Evolutionary conservation across 1,140 invertebrate species (phyloP), one percentile per base, ranked within the genome.

Genomic region (Drosophila obscura): DNA sequence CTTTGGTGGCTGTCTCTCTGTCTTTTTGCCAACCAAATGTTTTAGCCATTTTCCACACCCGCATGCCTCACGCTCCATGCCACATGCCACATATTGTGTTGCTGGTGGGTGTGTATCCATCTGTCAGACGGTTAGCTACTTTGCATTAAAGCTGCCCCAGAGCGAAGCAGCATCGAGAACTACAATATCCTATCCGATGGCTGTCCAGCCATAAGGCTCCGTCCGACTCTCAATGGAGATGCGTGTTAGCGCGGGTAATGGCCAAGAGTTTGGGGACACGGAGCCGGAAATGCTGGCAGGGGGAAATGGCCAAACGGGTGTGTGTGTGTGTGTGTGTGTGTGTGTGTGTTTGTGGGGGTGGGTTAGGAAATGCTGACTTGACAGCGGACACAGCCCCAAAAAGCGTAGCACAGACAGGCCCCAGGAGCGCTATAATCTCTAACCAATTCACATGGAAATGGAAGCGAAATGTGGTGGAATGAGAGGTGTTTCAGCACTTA

Each of bases 401-500:
- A 57, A 48, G 41, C 48, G 41, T 61, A 55, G 51, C 58, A 49
- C 50, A 62, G 58, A 55, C 44, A 63, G 22, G 55, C n/a, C 44
- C 52, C 52, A 49, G n/a, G 24, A 56, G 49, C 65, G 73, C 35
- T 39, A 59, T 77, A 77, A 77, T 77, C 65, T 74, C 49, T 51
- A 39, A 13, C 49, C 59, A 69, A 71, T 77, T 61, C 65, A 64
- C 58, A 77, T 77, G 65, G 66, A 77, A 77, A 77, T 77, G 53
- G 22, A 19, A 43, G 64, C n/a, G 64, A 61, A 26, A 51, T 64
- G 35, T 13, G 35, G 4, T 13, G 11, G 35, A 39, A 13, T 4
- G 35, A 39, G 35, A 11, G 35, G 11, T 11, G 31, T 35, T 4
- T 35, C 8, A 9, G 8, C 31, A 35, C 31, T 35, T 35, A 35